phyloP scores from a whole-genome alignment of 2,888 invertebrate species.

The Stenodera caucasica region DNA sequence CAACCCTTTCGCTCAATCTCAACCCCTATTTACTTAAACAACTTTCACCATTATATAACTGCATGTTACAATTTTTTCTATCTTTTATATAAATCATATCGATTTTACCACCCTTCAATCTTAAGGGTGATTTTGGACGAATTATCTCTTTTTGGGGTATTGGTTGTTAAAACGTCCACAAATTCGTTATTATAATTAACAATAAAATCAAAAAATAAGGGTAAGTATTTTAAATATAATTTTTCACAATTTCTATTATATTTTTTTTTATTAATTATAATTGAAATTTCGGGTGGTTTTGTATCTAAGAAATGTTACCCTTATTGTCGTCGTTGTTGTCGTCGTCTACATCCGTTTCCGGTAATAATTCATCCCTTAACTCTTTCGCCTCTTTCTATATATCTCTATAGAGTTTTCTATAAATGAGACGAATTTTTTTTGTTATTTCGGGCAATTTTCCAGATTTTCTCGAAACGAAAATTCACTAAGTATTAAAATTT shows the following conservation, averaged over 20 bases:
- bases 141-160: background rate
- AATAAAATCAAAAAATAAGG: background rate
- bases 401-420: too few species aligned
- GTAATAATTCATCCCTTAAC: slow-evolving; percentile 49
- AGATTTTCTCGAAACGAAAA: too few species aligned
- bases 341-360: slow-evolving; percentile 45
- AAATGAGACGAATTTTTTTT: too few species aligned
- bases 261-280: background rate
- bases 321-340: slow-evolving; percentile 2
- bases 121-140: background rate
- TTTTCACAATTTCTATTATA: background rate
- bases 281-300: background rate
- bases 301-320: background rate
- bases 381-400: slow-evolving; percentile 5
- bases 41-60: background rate
- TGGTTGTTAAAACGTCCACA: background rate
- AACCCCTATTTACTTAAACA: background rate
- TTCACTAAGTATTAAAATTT: too few species aligned
- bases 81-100: too few species aligned
- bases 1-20: slow-evolving; percentile 2
- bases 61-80: background rate
- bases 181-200: background rate
- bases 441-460: slow-evolving; percentile 26
- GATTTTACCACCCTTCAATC: too few species aligned
- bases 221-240: background rate